These are phyloP conservation scores for Harpagoxenus sublaevis DNA, from an alignment of 2,888 invertebrate species.

Conservation along the genomic window DNA sequence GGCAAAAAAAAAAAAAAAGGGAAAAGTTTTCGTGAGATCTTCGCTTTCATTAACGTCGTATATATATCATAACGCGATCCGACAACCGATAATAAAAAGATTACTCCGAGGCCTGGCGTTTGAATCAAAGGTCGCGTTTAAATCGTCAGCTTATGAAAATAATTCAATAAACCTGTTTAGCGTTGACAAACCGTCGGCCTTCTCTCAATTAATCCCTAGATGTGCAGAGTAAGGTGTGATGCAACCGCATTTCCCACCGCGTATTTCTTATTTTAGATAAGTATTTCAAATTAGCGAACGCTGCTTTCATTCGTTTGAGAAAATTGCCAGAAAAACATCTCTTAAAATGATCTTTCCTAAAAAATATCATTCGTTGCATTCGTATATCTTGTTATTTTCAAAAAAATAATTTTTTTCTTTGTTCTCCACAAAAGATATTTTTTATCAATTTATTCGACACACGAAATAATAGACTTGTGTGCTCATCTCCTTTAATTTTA, in stretches of 20 bases:
- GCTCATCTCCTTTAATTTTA: not conserved
- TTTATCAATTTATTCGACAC: not conserved
- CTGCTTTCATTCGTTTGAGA: not conserved
- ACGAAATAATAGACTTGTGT: not conserved
- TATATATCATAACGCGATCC: not conserved
- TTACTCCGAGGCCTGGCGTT: constrained; percentile 31
- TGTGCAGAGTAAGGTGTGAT: constrained; percentile 35
- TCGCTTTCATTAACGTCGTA: constrained; percentile 2
- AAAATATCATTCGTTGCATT: not conserved
- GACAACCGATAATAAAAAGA: constrained; percentile 43
- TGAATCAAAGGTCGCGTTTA: constrained; percentile 44
- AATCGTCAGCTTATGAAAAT: constrained; percentile 50
- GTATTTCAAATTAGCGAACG: not conserved
- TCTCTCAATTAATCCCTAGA: constrained; percentile 45
- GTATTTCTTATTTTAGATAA: not conserved
- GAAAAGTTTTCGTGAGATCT: not conserved
- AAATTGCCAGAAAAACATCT: not conserved
- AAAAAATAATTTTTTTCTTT: not conserved
- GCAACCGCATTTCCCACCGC: constrained; percentile 13
- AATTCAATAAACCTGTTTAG: constrained; percentile 49
- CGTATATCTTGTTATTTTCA: not conserved
- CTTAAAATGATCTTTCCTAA: not conserved
- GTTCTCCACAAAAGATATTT: not conserved
- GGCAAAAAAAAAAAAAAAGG: not conserved
- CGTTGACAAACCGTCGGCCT: constrained; percentile 31